phyloP scores from a whole-genome alignment of 2,888 invertebrate genomes.

The Ephialtes manifestator region DNA sequence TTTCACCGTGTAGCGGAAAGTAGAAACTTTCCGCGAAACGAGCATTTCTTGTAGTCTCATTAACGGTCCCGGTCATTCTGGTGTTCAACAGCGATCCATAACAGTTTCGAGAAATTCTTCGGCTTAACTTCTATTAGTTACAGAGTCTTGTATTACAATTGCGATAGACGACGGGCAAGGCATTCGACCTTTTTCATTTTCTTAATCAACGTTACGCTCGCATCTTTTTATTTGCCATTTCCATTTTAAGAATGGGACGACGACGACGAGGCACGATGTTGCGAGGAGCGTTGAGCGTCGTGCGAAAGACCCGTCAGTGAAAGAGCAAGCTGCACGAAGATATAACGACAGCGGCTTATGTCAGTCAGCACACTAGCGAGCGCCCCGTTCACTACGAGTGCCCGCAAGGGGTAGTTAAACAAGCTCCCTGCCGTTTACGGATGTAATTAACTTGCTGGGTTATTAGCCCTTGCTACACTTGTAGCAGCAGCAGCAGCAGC shows the following conservation, averaged over 20 bases:
- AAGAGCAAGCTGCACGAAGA: slow-evolving; percentile 65
- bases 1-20: neutral
- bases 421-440: slow-evolving; percentile 78
- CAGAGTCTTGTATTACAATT: neutral
- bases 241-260: neutral
- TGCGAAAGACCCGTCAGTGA: slow-evolving; percentile 16
- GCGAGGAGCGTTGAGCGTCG: neutral
- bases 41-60: neutral
- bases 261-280: neutral
- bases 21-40: neutral
- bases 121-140: slow-evolving; percentile 4
- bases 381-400: slow-evolving; percentile 14
- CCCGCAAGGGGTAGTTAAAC: slow-evolving; percentile 77
- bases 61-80: slow-evolving; percentile 14
- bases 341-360: slow-evolving; percentile 77
- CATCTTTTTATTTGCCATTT: slow-evolving; percentile 12
- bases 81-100: neutral
- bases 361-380: slow-evolving; percentile 71
- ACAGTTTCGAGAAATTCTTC: neutral
- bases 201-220: neutral
- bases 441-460: slow-evolving; percentile 81
- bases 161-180: neutral
- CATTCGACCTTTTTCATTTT: neutral
- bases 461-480: slow-evolving; percentile 75
- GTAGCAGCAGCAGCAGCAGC: neutral